Evolutionary conservation across 2,113 vertebrate genomes (phyloP), one percentile per base, ranked within the genome.

Genomic region (Brachirus orientalis): DNA sequence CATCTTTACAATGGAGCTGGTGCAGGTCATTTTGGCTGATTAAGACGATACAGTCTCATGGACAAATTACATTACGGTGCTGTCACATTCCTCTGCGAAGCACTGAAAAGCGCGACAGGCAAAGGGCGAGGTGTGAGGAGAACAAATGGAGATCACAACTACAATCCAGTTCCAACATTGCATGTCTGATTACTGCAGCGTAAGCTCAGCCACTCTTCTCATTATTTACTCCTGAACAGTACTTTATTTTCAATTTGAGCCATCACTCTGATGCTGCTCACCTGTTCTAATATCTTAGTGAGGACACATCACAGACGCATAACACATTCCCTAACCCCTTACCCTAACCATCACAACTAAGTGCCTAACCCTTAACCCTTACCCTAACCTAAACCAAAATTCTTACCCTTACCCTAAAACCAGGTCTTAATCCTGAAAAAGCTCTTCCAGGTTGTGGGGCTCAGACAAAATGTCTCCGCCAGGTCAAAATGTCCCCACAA

Each of bases 101-200:
- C 4, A 10, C 16, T 48, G 41, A 37, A 44, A 48, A 48, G 19
- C 17, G 12, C 19, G 22, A 43, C 12, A 47, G 20, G 37, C 43
- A 33, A 70, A 40, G 8, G 12, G 38, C 12, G 38, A 40, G 12
- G 38, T 7, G 63, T 10, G 33, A 4, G 20, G 18, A 36, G 59
- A 75, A 68, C 57, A 75, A 46, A 70, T 52, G 66, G 58, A 33
- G 64, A 38, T 43, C 45, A 19, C 11, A 54, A 48, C 20, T 47
- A n/a, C 10, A 13, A 18, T 10, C 62, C n/a, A 19, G 60, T 43
- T 47, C 51, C 51, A 45, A 65, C 53, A 55, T 44, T n/a, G n/a
- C n/a, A n/a, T n/a, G n/a, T 63, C 43, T 72, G 75, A 86, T 83
- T 72, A 61, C 67, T 73, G 60, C 46, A 19, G 56, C 54, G 51